Evolutionary conservation across 2,113 vertebrate species (phyloP).

Genomic region (Anarrhichthys ocellatus): DNA sequence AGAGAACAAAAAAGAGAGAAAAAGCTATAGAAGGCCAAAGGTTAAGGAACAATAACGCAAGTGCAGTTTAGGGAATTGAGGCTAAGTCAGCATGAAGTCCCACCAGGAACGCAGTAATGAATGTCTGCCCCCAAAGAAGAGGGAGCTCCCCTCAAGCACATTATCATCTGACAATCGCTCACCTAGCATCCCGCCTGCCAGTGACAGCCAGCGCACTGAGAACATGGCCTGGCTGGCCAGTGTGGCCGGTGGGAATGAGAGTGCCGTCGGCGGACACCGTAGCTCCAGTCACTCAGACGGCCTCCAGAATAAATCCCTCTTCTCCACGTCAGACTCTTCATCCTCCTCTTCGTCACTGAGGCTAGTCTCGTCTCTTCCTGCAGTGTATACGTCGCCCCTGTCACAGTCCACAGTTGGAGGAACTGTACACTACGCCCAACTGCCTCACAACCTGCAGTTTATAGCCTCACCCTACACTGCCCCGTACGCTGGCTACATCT

Average conservation of each 20-base stretch:
- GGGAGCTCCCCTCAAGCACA: slow-evolving; percentile 92
- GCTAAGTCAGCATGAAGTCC: slow-evolving; percentile 93
- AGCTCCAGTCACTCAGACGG: slow-evolving; percentile 82
- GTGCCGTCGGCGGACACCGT: slow-evolving; percentile 69
- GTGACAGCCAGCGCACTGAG: slow-evolving; percentile 90
- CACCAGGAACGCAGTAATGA: slow-evolving; percentile 98
- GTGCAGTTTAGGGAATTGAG: slow-evolving; percentile 66
- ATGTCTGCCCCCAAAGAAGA: slow-evolving; percentile 98
- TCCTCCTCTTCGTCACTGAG: slow-evolving; percentile 72
- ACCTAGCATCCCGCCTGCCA: slow-evolving; percentile 78
- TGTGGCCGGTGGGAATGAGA: slow-evolving; percentile 82
- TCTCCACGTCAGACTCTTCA: slow-evolving; percentile 75
- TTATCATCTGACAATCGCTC: slow-evolving; percentile 90
- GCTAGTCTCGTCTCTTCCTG: slow-evolving; percentile 87
- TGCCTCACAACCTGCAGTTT: slow-evolving; percentile 94
- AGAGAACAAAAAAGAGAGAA: slow-evolving; percentile 15
- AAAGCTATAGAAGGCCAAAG: slow-evolving; percentile 26
- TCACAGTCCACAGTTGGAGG: slow-evolving; percentile 85
- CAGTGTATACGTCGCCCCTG: slow-evolving; percentile 88
- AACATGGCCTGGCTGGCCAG: slow-evolving; percentile 92
- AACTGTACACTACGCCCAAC: slow-evolving; percentile 91
- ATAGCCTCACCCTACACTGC: slow-evolving; percentile 89
- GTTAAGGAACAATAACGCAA: slow-evolving; percentile 61
- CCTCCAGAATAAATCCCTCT: slow-evolving; percentile 88
- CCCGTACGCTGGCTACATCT: slow-evolving; percentile 92